A percentile compares a stretch with the other conserved stretches of the same genome.
Conservation (phyloP, 2,888 invertebrate genomes). For the Fabriciana adippe region DNA sequence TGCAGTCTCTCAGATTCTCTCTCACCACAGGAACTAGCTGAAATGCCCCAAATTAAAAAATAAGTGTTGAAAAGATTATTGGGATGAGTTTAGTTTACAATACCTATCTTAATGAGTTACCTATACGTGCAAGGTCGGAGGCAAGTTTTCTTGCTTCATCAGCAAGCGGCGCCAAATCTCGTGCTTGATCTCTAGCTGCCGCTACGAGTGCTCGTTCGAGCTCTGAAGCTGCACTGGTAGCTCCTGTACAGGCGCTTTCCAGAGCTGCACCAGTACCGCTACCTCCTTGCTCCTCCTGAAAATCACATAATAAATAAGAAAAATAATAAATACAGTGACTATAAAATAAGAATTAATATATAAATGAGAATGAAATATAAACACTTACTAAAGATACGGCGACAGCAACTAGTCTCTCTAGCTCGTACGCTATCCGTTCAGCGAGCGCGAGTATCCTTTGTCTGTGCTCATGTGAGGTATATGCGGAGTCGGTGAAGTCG, state of each 20-base stretch:
- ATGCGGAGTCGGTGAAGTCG: slow-evolving; percentile 99
- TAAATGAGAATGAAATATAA: neutral
- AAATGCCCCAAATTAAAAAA: slow-evolving; percentile 43
- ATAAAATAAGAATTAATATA: neutral
- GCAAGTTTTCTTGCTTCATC: slow-evolving; percentile 74
- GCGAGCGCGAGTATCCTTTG: slow-evolving; percentile 95
- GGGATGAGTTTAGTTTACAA: slow-evolving; percentile 7
- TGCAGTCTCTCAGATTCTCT: slow-evolving; percentile 92
- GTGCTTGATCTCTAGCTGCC: slow-evolving; percentile 78
- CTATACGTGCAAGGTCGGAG: slow-evolving; percentile 77
- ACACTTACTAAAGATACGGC: slow-evolving; percentile 89
- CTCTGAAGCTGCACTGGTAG: slow-evolving; percentile 92
- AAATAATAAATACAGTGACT: neutral
- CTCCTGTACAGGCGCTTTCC: slow-evolving; percentile 83
- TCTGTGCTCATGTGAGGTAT: slow-evolving; percentile 98
- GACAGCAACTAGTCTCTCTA: slow-evolving; percentile 93
- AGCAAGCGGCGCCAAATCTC: slow-evolving; percentile 72
- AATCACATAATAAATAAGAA: neutral
- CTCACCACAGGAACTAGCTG: slow-evolving; percentile 84
- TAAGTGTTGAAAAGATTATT: slow-evolving; percentile 42
- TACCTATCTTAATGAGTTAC: slow-evolving; percentile 50
- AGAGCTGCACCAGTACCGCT: slow-evolving; percentile 70
- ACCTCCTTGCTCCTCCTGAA: slow-evolving; percentile 70
- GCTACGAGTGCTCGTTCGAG: slow-evolving; percentile 89
- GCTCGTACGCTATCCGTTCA: slow-evolving; percentile 94